A percentile compares a stretch with the other conserved stretches of the same genome.
These are phyloP conservation scores for Heliconius ismenius DNA, from an alignment of 2,888 invertebrate species.

Conservation along the genomic window DNA sequence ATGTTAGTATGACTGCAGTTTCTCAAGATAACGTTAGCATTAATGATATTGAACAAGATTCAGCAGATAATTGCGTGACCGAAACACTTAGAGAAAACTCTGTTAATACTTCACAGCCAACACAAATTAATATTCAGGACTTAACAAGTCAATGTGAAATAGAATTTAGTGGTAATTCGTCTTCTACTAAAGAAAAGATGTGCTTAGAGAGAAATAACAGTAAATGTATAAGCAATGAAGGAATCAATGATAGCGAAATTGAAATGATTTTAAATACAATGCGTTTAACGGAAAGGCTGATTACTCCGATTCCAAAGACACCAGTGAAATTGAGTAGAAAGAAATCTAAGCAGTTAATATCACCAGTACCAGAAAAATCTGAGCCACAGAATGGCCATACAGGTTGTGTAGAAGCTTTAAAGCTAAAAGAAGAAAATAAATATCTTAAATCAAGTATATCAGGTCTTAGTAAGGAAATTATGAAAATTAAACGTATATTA, in stretches of 20 bases:
- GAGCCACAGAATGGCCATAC: conserved; percentile 22
- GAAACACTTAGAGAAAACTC: conserved; percentile 13
- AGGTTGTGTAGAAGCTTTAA: conserved; percentile 49
- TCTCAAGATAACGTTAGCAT: neutral
- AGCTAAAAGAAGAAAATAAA: conserved; percentile 51
- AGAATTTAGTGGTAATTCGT: conserved; percentile 41
- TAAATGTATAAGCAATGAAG: conserved; percentile 49
- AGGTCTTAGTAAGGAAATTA: conserved; percentile 50
- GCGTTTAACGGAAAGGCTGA: conserved; percentile 52
- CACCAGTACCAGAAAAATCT: conserved; percentile 20
- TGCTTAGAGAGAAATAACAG: conserved; percentile 60
- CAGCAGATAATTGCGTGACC: neutral
- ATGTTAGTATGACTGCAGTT: conserved; percentile 2
- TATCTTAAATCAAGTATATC: conserved; percentile 47
- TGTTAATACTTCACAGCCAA: conserved; percentile 3
- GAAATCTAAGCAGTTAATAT: conserved; percentile 25
- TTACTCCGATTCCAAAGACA: conserved; percentile 65
- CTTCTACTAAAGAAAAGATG: conserved; percentile 49
- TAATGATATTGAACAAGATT: neutral
- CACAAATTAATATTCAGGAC: conserved; percentile 32
- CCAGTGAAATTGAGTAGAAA: conserved; percentile 49
- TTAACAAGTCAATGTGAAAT: conserved; percentile 41
- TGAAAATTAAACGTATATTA: conserved; percentile 49
- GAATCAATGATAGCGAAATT: conserved; percentile 59
- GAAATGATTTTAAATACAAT: conserved; percentile 63